Conservation (phyloP, 2,888 invertebrate species). For the Tachina fera region DNA sequence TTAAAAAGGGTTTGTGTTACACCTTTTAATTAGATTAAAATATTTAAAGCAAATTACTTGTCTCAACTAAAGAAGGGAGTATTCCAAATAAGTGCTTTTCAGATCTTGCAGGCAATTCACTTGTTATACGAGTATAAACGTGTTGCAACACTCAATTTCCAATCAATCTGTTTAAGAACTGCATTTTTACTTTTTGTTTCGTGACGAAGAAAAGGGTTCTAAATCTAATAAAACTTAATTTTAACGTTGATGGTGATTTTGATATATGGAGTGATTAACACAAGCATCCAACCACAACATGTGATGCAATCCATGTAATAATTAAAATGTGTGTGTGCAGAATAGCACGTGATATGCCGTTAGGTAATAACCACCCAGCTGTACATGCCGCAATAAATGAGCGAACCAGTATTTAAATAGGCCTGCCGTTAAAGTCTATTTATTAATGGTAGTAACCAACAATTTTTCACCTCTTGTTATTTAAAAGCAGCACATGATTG, state of each 20-base stretch:
- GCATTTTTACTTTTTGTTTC: conserved; percentile 1
- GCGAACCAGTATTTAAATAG: conserved; percentile 14
- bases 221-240: conserved; percentile 51
- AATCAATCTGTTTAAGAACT: background rate
- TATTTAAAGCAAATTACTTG: no score
- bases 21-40: no score
- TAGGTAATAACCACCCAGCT: conserved; percentile 7
- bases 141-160: conserved; percentile 16
- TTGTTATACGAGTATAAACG: background rate
- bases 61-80: no score
- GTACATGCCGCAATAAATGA: background rate
- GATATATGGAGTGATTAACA: conserved; percentile 58
- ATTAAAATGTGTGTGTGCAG: conserved; percentile 31
- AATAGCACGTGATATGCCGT: conserved; percentile 65
- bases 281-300: conserved; percentile 37
- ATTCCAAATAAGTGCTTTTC: background rate
- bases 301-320: conserved; percentile 33
- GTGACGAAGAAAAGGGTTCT: conserved; percentile 1
- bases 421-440: conserved; percentile 12
- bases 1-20: no score
- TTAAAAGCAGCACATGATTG: conserved; percentile 44
- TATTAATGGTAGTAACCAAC: conserved; percentile 32
- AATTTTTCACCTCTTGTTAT: conserved; percentile 26
- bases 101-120: background rate
- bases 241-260: conserved; percentile 49